A percentile compares a stretch with the other conserved stretches of the same genome.
Conservation (phyloP, 1,140 invertebrate species). For the Neotoxoptera formosana region DNA sequence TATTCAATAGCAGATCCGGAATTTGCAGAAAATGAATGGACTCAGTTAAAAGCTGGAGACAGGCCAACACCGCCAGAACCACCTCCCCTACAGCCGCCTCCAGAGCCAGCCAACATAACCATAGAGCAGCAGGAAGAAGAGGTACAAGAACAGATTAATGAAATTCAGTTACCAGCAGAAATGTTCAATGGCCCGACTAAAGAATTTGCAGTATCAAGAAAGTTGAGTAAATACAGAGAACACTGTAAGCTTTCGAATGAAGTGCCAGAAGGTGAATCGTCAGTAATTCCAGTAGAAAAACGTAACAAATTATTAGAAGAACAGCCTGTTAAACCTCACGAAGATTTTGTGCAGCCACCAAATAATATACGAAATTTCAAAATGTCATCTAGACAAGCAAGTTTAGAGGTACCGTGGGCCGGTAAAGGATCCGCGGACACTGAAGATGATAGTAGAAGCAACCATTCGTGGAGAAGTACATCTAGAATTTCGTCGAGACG, state of each 20-base stretch:
- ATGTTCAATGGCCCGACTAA: slow-evolving; percentile 72
- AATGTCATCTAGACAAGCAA: slow-evolving; percentile 75
- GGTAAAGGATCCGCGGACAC: slow-evolving; percentile 68
- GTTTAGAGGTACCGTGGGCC: slow-evolving; percentile 77
- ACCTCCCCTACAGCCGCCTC: not conserved
- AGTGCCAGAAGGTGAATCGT: slow-evolving; percentile 65
- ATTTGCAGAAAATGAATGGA: slow-evolving; percentile 52
- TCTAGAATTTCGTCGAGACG: slow-evolving; percentile 85
- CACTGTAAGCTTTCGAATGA: slow-evolving; percentile 67
- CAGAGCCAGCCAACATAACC: not conserved
- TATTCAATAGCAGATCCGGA: slow-evolving; percentile 56
- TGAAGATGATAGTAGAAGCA: slow-evolving; percentile 84
- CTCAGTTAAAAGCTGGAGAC: not conserved
- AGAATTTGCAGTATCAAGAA: slow-evolving; percentile 85
- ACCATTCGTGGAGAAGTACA: slow-evolving; percentile 84
- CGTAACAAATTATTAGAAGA: slow-evolving; percentile 55
- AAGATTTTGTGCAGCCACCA: not conserved
- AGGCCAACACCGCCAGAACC: not conserved
- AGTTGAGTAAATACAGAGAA: slow-evolving; percentile 81
- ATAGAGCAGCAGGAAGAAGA: slow-evolving; percentile 62
- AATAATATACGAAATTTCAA: slow-evolving; percentile 46
- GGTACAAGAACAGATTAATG: slow-evolving; percentile 64
- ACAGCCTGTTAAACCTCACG: slow-evolving; percentile 49
- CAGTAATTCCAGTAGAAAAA: slow-evolving; percentile 62
- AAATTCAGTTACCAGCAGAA: slow-evolving; percentile 66